Base-by-base conservation (phyloP, 2,888 invertebrate species). In the Tipula helvola region DNA sequence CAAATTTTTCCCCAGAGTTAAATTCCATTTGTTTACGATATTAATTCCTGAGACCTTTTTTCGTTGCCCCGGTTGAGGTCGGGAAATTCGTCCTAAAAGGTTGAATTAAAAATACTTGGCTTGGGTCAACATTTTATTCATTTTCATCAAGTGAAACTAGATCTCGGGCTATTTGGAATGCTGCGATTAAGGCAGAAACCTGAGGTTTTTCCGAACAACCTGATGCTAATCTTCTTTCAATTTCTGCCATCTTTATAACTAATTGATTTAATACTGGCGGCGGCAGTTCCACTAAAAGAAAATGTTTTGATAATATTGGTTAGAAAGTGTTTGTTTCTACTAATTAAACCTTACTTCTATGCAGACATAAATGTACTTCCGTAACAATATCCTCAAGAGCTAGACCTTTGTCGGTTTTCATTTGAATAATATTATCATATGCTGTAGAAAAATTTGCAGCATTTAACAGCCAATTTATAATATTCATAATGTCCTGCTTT, bases 191-290 rank as follows among this genome's bases (percentile, higher is more conserved):
- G 0, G 97, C 95, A 87, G 97, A 95, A 16, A 98, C 93, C 92
- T 99, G 99, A 85, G 98, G 94, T 88, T 96, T 95, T 92, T 99
- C 99, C 90, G 94, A 96, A 88, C 97, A 96, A 39, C 99, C 99
- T 88, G 94, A 93, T 0, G 97, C 93, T 44, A 99, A 92, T 47
- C 98, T 93, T 90, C 95, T 94, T 92, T 99, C 99, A 87, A 98
- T 95, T 88, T 96, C 96, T 2, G 98, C 95, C 94, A 99, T 94
- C 92, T 97, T 96, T 84, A 96, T 95, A 86, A 99, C 91, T 41
- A 99, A 91, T 88, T 95, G 93, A 87, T 96, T 94, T 89, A 97
- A 92, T 47, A 97, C 94, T 83, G 95, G 93, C 86, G 95, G 93
- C 0, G 98, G 97, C 86, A 99, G 93, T 90, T 97, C 97, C 91